phyloP scores from a whole-genome alignment of 2,113 vertebrate genomes.

The Urocynchramus pylzowi region DNA sequence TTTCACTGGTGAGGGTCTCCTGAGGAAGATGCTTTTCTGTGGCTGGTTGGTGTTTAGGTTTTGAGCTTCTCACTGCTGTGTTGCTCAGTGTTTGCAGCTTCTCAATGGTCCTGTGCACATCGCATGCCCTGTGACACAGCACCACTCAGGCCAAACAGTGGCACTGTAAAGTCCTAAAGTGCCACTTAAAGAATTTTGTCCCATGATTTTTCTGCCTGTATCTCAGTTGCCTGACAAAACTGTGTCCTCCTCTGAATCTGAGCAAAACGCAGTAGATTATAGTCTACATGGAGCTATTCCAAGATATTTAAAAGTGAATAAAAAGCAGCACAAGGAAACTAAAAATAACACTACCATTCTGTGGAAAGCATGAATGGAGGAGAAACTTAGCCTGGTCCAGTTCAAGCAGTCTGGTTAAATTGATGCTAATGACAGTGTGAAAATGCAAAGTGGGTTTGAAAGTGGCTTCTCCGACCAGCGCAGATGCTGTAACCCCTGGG shows the following conservation, averaged over 20 bases:
- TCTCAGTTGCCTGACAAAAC: not conserved
- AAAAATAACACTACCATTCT: constrained; percentile 11
- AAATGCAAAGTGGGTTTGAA: accelerated
- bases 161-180: not conserved
- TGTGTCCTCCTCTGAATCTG: not conserved
- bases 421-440: no score
- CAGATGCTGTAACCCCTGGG: not conserved
- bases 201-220: not conserved
- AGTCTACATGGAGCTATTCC: not conserved
- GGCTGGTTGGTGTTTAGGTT: not conserved
- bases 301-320: not conserved
- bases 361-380: not conserved
- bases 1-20: not conserved
- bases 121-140: accelerated
- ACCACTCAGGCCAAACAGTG: not conserved
- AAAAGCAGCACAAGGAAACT: not conserved
- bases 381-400: not conserved
- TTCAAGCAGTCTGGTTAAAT: not conserved
- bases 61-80: accelerated
- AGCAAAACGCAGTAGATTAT: not conserved
- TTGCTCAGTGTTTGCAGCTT: not conserved
- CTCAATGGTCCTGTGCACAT: accelerated
- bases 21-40: not conserved
- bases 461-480: accelerated
- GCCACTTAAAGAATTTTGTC: not conserved